These are phyloP conservation scores for Zoanthus sociatus DNA, from an alignment of 92 coral and sea anemone genomes.

Conservation along the genomic window DNA sequence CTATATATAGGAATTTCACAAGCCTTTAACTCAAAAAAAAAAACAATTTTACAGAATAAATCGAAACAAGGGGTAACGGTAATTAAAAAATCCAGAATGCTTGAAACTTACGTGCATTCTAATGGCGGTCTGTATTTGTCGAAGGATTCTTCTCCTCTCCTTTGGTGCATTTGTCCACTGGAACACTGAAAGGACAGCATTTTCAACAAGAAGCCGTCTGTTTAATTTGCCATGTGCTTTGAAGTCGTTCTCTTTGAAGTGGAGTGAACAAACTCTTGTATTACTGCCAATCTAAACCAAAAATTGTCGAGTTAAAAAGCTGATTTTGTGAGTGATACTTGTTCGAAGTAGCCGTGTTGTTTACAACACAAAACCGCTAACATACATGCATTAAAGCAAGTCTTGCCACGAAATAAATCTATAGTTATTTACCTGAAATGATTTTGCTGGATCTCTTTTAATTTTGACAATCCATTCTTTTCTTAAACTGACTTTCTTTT, in stretches of 20 bases:
- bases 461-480: slow-evolving; percentile 44
- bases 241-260: slow-evolving; percentile 37
- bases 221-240: slow-evolving; percentile 24
- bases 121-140: slow-evolving; percentile 12
- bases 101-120: slow-evolving; percentile 16
- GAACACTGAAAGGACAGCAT: slow-evolving; percentile 45
- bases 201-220: slow-evolving; percentile 17
- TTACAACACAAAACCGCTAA: slow-evolving; percentile 13
- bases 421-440: slow-evolving; percentile 33
- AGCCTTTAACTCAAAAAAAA: slow-evolving; percentile 7
- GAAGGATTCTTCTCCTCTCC: slow-evolving; percentile 33
- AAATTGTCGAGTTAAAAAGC: slow-evolving; percentile 12
- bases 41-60: slow-evolving; percentile 13
- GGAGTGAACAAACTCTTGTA: slow-evolving; percentile 34
- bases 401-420: slow-evolving; percentile 13
- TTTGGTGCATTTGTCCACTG: slow-evolving; percentile 51
- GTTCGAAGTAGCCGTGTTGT: slow-evolving; percentile 15
- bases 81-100: slow-evolving; percentile 9
- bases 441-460: slow-evolving; percentile 41
- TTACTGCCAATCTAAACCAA: slow-evolving; percentile 35
- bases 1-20: slow-evolving; percentile 5
- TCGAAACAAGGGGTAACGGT: slow-evolving; percentile 15
- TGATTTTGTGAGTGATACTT: slow-evolving; percentile 13
- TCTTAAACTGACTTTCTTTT: slow-evolving; percentile 29
- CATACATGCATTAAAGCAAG: slow-evolving; percentile 7